These are phyloP conservation scores for Morpho achilles DNA, from an alignment of 2,888 invertebrate species.

Conservation along the genomic window DNA sequence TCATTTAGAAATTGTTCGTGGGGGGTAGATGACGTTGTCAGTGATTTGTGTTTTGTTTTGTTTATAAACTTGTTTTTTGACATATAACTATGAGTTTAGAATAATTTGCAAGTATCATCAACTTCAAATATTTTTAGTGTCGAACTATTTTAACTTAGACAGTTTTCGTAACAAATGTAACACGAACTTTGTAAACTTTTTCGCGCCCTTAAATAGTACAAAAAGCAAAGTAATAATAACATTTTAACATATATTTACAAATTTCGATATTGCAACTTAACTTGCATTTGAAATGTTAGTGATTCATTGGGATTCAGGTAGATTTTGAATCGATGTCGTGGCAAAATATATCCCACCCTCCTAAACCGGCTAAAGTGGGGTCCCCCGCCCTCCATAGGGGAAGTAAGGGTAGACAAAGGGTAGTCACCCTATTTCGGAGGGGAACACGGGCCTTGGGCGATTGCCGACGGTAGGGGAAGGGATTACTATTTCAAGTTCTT, in stretches of 20 bases:
- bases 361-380: slow-evolving; percentile 64
- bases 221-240: neutral
- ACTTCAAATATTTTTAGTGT: no score
- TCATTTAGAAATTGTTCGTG: slow-evolving; percentile 17
- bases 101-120: no score
- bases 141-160: no score
- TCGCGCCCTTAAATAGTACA: slow-evolving; percentile 17
- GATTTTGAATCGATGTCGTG: slow-evolving; percentile 46
- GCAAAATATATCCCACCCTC: slow-evolving; percentile 64
- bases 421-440: slow-evolving; percentile 73
- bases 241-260: neutral
- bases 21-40: slow-evolving; percentile 15
- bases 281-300: neutral
- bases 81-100: neutral
- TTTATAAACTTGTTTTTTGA: neutral
- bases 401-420: slow-evolving; percentile 72
- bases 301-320: slow-evolving; percentile 14
- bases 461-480: slow-evolving; percentile 60
- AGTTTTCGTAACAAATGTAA: neutral
- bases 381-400: slow-evolving; percentile 71
- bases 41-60: neutral
- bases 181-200: slow-evolving; percentile 11
- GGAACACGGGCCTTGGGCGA: slow-evolving; percentile 67
- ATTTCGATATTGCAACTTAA: no score
- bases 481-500: slow-evolving; percentile 59